Evolutionary conservation across 2,888 invertebrate genomes (phyloP), one percentile per base, ranked within the genome.

Genomic region (Sericinus montela): DNA sequence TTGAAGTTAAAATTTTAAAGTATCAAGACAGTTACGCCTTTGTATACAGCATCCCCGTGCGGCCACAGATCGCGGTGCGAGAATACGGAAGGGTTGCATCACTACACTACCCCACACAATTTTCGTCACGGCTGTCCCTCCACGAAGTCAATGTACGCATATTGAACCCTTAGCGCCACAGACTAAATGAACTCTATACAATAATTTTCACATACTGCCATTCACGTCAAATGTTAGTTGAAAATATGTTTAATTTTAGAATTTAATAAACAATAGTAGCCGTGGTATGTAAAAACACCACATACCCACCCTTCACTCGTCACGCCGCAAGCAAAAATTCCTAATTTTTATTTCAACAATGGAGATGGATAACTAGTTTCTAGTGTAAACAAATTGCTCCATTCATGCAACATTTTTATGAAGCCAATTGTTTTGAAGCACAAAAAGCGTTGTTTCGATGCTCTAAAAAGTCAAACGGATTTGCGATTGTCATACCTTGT

Each of bases 361-460:
- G 62, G 71, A 69, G 67, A 67, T 55, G 75, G 67, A 70, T 82
- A 81, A 80, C 82, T 82, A 80, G 77, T 80, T 79, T 76, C 73
- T 67, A 80, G 78, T 85, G 84, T 77, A 83, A 85, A 85, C 85
- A 87, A 85, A 85, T 82, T 82, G 79, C 66, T 75, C 67, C 57
- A 75, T 81, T 80, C 74, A 50, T 4, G 11, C 19, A 35, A 28
- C 28, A 28, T 35, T 19, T 44, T 39, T 35, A 14, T 41, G 35
- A 19, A 14, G n/a, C 6, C 36, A 29, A 45, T 50, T 50, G 50
- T 50, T 50, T 3, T 30, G 32, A 43, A 48, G 40, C 39, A 43
- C 36, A 43, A 29, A 23, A 36, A 30, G 34, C 19, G 3, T 19
- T 28, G 28, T 39, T 15, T 30, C 41, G 47, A 36, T 15, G 9